Evolutionary conservation across 2,888 invertebrate species (phyloP).

Genomic region (Dryobota labecula): DNA sequence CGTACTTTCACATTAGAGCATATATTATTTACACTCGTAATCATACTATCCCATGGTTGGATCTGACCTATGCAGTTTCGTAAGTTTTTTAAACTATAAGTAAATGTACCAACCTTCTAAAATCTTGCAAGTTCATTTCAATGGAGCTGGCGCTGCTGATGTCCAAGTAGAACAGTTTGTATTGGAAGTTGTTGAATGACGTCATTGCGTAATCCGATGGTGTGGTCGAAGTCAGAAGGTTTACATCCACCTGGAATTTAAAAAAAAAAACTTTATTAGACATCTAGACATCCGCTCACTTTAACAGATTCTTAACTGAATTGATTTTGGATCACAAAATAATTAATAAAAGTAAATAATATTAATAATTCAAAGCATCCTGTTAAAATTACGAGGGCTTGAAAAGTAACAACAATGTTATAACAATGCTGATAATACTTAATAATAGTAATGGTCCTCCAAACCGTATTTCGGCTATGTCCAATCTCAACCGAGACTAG

Average conservation of each 20-base stretch:
- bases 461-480: too few species aligned
- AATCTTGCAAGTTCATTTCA: conserved; percentile 92
- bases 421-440: too few species aligned
- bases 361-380: too few species aligned
- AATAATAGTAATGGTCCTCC: too few species aligned
- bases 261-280: too few species aligned
- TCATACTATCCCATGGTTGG: background rate
- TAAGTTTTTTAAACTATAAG: background rate
- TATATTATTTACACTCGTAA: background rate
- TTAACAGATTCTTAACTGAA: too few species aligned
- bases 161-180: conserved; percentile 94
- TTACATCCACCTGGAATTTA: conserved; percentile 86
- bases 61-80: background rate
- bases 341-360: too few species aligned
- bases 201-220: conserved; percentile 90
- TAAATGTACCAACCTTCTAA: conserved; percentile 91
- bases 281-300: too few species aligned
- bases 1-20: background rate
- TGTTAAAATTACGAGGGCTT: too few species aligned
- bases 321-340: too few species aligned
- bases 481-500: too few species aligned
- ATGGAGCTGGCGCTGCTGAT: conserved; percentile 94
- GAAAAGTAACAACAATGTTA: too few species aligned
- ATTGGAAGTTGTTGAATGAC: conserved; percentile 94
- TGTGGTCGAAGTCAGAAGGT: conserved; percentile 81